Conservation (phyloP, 2,888 invertebrate species). For the Panorpa germanica region DNA sequence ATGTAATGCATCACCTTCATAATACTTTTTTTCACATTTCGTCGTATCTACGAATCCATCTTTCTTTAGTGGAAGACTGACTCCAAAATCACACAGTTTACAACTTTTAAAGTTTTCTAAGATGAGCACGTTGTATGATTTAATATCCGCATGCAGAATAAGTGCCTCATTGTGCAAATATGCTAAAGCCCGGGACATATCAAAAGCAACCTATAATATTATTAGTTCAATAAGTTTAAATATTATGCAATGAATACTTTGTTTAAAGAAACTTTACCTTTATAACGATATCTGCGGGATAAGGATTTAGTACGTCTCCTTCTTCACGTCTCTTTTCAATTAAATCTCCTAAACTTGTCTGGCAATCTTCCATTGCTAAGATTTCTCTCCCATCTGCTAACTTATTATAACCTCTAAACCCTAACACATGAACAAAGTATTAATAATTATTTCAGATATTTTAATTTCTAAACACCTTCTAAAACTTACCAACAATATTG, state of each 20-base stretch:
- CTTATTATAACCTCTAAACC: conserved; percentile 31
- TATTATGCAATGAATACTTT: background rate
- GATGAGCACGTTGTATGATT: conserved; percentile 64
- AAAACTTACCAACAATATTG: conserved; percentile 69
- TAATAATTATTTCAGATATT: too few species aligned
- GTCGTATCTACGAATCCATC: conserved; percentile 38
- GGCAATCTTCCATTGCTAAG: conserved; percentile 64
- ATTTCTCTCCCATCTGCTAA: conserved; percentile 34
- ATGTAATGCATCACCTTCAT: conserved; percentile 30
- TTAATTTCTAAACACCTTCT: too few species aligned
- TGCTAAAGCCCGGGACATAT: conserved; percentile 49
- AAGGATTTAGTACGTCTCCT: conserved; percentile 32
- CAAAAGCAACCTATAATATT: conserved; percentile 17
- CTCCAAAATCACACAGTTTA: conserved; percentile 74
- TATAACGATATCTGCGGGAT: conserved; percentile 38
- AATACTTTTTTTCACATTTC: conserved; percentile 30
- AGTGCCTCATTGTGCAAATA: conserved; percentile 56
- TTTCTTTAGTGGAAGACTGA: conserved; percentile 48
- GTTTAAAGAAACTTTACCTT: conserved; percentile 23
- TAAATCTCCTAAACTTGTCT: conserved; percentile 48
- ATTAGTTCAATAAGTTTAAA: background rate
- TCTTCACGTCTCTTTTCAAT: conserved; percentile 47
- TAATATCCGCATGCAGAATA: conserved; percentile 66
- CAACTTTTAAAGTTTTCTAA: conserved; percentile 55
- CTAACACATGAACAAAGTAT: too few species aligned